phyloP scores from a whole-genome alignment of 2,113 vertebrate species.

The Gila orcuttii region DNA sequence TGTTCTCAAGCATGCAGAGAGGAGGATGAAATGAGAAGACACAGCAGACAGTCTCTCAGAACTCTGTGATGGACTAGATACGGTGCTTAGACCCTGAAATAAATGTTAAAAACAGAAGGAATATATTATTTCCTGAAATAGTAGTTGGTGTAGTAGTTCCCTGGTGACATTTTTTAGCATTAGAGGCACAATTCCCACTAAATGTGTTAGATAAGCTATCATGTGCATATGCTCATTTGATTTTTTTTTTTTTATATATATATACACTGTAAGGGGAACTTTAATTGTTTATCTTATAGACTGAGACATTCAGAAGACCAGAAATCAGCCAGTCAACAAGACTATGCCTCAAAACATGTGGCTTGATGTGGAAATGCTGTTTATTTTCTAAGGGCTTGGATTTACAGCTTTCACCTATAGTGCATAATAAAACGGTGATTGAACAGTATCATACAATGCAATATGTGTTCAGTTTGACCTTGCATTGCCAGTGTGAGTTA shows the following conservation, averaged over 20 bases:
- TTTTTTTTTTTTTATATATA: background rate
- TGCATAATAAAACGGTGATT: background rate
- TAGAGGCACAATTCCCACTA: background rate
- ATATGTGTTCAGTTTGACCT: background rate
- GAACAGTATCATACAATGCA: background rate
- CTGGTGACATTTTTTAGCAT: background rate
- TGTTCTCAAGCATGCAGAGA: constrained; percentile 38
- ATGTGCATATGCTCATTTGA: background rate
- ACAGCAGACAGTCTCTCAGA: background rate
- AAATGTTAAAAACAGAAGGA: background rate
- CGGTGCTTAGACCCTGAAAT: background rate
- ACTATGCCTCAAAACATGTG: background rate
- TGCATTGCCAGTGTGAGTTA: background rate
- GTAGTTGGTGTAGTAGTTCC: background rate
- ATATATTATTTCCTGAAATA: background rate
- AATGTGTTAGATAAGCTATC: background rate
- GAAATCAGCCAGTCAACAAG: background rate
- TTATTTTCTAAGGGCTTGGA: background rate
- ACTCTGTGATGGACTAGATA: background rate
- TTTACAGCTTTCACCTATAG: background rate
- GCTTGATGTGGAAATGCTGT: background rate
- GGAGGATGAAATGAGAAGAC: constrained; percentile 1
- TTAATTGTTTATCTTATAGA: background rate
- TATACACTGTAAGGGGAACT: background rate
- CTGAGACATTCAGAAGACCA: background rate